Percentiles rank a stretch among this genome's conserved stretches.
Evolutionary conservation across 2,797 vertebrate species (phyloP).

Genomic region (Toxotes lorentzi): DNA sequence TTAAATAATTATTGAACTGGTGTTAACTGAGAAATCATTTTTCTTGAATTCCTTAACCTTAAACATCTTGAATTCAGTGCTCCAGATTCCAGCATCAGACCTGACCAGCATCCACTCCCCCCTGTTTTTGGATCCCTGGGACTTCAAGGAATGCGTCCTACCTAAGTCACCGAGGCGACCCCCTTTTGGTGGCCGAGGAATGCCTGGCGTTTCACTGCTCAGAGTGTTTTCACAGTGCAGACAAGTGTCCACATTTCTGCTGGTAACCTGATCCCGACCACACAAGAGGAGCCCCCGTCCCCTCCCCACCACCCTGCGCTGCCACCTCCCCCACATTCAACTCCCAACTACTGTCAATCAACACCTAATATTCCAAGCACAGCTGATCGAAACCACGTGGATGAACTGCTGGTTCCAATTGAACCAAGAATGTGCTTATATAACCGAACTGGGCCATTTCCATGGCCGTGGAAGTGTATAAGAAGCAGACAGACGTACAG

Average conservation of each 20-base stretch:
- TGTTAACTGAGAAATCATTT: background rate
- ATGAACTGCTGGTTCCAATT: slow-evolving; percentile 45
- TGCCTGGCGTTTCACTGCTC: slow-evolving; percentile 37
- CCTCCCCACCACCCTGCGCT: background rate
- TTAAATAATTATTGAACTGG: background rate
- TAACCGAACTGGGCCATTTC: slow-evolving; percentile 16
- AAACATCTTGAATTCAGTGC: slow-evolving; percentile 2
- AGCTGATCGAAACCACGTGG: slow-evolving; percentile 63
- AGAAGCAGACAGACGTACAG: background rate
- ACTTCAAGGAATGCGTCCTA: slow-evolving; percentile 58
- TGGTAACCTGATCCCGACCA: slow-evolving; percentile 78
- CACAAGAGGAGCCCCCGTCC: slow-evolving; percentile 68
- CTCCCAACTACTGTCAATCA: slow-evolving; percentile 52
- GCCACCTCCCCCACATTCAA: background rate
- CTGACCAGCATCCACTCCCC: background rate
- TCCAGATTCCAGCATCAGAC: slow-evolving; percentile 17
- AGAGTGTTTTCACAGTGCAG: slow-evolving; percentile 56
- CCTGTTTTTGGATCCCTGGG: background rate
- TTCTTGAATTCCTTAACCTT: background rate
- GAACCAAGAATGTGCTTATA: slow-evolving; percentile 54
- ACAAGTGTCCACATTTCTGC: slow-evolving; percentile 56
- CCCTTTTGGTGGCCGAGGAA: slow-evolving; percentile 59
- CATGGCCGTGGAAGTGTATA: background rate
- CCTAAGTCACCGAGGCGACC: slow-evolving; percentile 60
- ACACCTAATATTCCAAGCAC: slow-evolving; percentile 19